These are phyloP conservation scores for Hiodon tergisus DNA, from an alignment of 2,113 vertebrate species.

Conservation along the genomic window DNA sequence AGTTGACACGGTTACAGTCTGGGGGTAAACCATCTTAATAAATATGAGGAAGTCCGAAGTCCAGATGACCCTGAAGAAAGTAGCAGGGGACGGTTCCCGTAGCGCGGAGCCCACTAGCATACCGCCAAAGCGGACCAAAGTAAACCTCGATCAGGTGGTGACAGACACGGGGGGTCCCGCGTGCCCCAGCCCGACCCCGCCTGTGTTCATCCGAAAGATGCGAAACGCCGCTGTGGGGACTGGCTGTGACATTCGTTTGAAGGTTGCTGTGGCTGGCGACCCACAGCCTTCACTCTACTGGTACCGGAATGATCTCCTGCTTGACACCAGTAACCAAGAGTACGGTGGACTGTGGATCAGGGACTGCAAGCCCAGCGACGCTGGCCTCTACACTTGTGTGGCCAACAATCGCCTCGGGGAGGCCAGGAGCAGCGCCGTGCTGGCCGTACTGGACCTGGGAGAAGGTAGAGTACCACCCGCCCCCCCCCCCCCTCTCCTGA, in stretches of 20 bases:
- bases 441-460: constrained; percentile 85
- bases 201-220: constrained; percentile 78
- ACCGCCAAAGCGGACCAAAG: constrained; percentile 81
- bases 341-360: constrained; percentile 87
- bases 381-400: constrained; percentile 85
- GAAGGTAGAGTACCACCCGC: constrained; percentile 60
- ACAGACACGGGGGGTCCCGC: constrained; percentile 36
- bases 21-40: neutral
- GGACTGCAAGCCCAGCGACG: constrained; percentile 79
- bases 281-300: constrained; percentile 83
- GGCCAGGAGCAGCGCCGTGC: constrained; percentile 76
- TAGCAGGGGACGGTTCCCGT: constrained; percentile 49
- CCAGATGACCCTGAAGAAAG: constrained; percentile 52
- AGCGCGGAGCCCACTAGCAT: constrained; percentile 68
- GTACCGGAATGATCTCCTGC: constrained; percentile 80
- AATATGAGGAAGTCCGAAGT: constrained; percentile 77
- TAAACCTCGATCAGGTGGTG: constrained; percentile 54
- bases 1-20: neutral
- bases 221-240: constrained; percentile 80
- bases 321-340: constrained; percentile 73
- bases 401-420: constrained; percentile 80
- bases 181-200: constrained; percentile 52
- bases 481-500: too few relatives aligned
- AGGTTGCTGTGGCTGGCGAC: constrained; percentile 76
- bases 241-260: constrained; percentile 81